These are phyloP conservation scores for Tapirus indicus DNA, from an alignment of 2,797 vertebrate genomes.

Conservation along the genomic window DNA sequence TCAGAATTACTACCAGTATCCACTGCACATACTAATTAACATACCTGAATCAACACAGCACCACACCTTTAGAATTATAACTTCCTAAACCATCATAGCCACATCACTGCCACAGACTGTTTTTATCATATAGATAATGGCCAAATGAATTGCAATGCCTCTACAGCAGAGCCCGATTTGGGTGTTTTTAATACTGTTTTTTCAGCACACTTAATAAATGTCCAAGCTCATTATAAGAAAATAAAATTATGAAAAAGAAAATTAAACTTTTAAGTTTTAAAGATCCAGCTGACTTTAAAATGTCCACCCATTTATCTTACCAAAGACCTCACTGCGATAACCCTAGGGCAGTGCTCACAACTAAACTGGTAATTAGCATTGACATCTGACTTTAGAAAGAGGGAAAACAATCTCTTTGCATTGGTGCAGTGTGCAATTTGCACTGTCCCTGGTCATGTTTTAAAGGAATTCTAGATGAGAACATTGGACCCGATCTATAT, in stretches of 20 bases:
- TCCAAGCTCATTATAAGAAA: neutral
- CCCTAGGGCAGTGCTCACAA: neutral
- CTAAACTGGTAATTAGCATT: slow-evolving; percentile 33
- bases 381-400: neutral
- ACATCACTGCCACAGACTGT: neutral
- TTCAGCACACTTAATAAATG: neutral
- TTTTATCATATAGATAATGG: neutral
- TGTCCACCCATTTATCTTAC: slow-evolving; percentile 8
- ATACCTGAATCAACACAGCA: neutral
- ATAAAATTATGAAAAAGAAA: neutral
- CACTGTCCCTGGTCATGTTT: neutral
- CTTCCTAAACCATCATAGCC: neutral
- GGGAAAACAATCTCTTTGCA: neutral
- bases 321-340: neutral
- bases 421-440: neutral
- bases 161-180: neutral
- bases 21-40: neutral
- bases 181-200: neutral
- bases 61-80: neutral
- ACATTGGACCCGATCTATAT: neutral
- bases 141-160: neutral
- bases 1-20: neutral
- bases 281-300: slow-evolving; percentile 35
- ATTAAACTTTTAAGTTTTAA: slow-evolving; percentile 33
- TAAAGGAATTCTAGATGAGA: neutral